phyloP scores from a whole-genome alignment of 2,888 invertebrate genomes.

The Xanthia icteritia region DNA sequence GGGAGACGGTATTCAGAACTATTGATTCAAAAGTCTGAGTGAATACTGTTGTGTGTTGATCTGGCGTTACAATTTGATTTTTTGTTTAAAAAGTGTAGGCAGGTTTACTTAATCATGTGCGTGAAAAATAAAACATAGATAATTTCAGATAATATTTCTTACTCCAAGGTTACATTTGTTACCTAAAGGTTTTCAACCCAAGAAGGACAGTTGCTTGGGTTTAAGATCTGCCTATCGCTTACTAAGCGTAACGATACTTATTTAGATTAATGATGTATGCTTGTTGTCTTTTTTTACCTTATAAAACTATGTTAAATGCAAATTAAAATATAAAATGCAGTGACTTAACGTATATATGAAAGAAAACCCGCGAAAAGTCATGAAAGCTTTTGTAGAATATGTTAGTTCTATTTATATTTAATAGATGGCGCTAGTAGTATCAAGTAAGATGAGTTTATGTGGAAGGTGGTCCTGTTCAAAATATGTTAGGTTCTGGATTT shows the following conservation, averaged over 20 bases:
- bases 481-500: neutral
- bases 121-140: neutral
- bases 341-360: neutral
- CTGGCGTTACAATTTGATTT: neutral
- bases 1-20: slow-evolving; percentile 10
- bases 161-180: no score
- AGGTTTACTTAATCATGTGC: neutral
- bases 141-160: no score
- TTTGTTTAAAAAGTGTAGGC: neutral
- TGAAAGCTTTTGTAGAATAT: neutral
- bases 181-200: no score
- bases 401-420: slow-evolving; percentile 43
- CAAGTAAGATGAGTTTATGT: neutral
- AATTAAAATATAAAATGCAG: neutral
- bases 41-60: neutral
- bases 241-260: neutral
- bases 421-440: slow-evolving; percentile 62
- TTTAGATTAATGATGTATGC: neutral
- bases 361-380: neutral
- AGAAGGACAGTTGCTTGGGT: no score
- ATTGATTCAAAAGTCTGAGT: slow-evolving; percentile 27
- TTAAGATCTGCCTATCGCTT: no score
- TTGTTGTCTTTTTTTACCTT: no score
- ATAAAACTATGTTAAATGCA: neutral
- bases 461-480: neutral